Base-by-base conservation (phyloP, 2,797 vertebrate species). In the Pangasius djambal region DNA sequence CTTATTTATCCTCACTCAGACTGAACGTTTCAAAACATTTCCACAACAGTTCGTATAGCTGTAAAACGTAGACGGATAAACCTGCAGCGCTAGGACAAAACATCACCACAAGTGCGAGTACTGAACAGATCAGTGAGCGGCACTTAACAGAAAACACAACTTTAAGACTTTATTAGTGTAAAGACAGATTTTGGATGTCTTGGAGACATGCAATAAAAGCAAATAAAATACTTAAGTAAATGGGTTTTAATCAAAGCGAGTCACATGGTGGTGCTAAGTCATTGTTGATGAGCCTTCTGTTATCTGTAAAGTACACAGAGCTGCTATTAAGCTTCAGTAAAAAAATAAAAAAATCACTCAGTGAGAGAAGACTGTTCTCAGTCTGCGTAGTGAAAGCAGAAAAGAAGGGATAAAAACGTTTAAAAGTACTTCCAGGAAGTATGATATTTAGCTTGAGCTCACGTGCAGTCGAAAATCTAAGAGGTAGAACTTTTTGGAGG, bases 171-270 rank as follows among this genome's bases (percentile, higher is more conserved):
- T 85, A 85, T 69, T 85, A 69, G 44, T 20, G 8, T 50, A 7
- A 44, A 83, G 57, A 69, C 25, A 50, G 63, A 85, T 85, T 85
- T 50, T 16, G 2, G 7, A 20, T 69, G 44, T 69, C 63, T 85
- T 44, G 16, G 16, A 52, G 83, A 85, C 40, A 34, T 69, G 44
- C 12, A 20, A 48, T 84, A 20, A 65, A 84, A 28, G 83, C 61
- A 31, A 84, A 84, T 84, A 31, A 84, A 84, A 34, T 67, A 65
- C 59, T 65, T 84, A 67, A 83, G 40, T n/a, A 48, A 84, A 67
- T 50, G 16, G 61, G 37, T 84, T 84, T 67, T 50, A 84, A 67
- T 84, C 40, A 48, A 48, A 84, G 83, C 37, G 7, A 67, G 83
- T 40, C 40, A 48, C 83, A 84, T 67, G 83, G 61, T 15, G 9